Percentiles rank a stretch among this genome's conserved stretches.
These are phyloP conservation scores for Hippocampus zosterae DNA, from an alignment of 2,113 vertebrate genomes.

Conservation along the genomic window DNA sequence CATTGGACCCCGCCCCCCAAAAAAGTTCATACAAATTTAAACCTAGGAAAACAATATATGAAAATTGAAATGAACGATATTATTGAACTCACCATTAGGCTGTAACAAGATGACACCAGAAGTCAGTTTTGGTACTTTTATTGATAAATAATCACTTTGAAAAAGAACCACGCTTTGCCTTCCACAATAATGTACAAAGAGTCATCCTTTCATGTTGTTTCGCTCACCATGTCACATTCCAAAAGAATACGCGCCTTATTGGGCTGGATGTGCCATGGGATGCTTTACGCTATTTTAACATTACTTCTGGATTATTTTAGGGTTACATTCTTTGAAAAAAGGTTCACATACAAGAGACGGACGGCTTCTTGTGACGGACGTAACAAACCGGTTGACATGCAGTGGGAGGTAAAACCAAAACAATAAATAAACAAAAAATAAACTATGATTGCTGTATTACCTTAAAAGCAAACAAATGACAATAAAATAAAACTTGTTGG, in stretches of 20 bases:
- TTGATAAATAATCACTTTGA: slow-evolving; percentile 80
- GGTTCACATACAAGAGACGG: neutral
- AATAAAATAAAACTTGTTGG: neutral
- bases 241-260: slow-evolving; percentile 26
- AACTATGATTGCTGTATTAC: slow-evolving; percentile 44
- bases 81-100: neutral
- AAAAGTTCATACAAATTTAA: no score
- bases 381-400: slow-evolving; percentile 40
- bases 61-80: no score
- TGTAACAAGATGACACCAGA: neutral
- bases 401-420: neutral
- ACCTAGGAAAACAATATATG: no score
- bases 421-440: neutral
- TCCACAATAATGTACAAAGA: slow-evolving; percentile 66
- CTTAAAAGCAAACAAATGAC: slow-evolving; percentile 22
- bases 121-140: slow-evolving; percentile 60
- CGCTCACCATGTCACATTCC: slow-evolving; percentile 61
- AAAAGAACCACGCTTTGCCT: slow-evolving; percentile 68
- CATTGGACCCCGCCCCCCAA: no score
- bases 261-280: neutral
- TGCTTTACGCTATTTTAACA: neutral
- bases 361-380: neutral
- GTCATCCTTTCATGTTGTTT: slow-evolving; percentile 21
- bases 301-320: neutral
- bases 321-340: neutral